Evolutionary conservation across 2,797 vertebrate genomes (phyloP), one percentile per base, ranked within the genome.

Genomic region (Chaenodraco wilsoni): DNA sequence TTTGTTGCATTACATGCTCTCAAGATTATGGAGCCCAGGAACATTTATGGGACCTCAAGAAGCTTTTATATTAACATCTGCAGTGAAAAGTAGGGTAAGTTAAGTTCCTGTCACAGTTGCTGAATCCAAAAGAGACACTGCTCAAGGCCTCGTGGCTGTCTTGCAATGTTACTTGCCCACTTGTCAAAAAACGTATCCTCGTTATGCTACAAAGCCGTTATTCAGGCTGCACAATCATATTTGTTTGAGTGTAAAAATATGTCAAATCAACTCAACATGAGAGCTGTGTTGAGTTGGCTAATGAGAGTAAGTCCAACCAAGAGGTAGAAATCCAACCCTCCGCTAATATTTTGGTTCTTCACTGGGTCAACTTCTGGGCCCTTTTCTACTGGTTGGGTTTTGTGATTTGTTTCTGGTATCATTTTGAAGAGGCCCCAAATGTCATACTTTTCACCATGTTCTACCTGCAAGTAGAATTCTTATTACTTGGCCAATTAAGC

Each of bases 351-450:
- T 46, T 45, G 19, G 37, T 65, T 52, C 37, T 11, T n/a, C 10
- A 1, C 12, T 17, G n/a, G 21, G 40, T 23, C 10, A 13, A 16
- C 44, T 41, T 59, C 21, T 60, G 46, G 55, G 16, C 11, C 8
- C 19, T 51, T 19, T 21, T 23, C 8, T 23, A 7, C 21, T 14
- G 27, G 27, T 37, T 6, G 33, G 14, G 4, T 2, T 17, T 33
- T 33, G 57, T 59, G 41, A 44, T 60, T 60, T 60, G 4, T 57
- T 41, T 58, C 37, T 41, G n/a, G 37, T 45, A 43, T 21, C 58
- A 45, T 3, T 45, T 59, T 10, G 23, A 23, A 27, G 27, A 27
- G 4, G 27, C 27, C 27, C 27, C 27, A 27, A 27, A 27, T 3
- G 3, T 27, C 23, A 27, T 27, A 3, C 23, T 27, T 27, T 27